These are phyloP conservation scores for Euclidia mi DNA, from an alignment of 2,888 invertebrate genomes.

Conservation along the genomic window DNA sequence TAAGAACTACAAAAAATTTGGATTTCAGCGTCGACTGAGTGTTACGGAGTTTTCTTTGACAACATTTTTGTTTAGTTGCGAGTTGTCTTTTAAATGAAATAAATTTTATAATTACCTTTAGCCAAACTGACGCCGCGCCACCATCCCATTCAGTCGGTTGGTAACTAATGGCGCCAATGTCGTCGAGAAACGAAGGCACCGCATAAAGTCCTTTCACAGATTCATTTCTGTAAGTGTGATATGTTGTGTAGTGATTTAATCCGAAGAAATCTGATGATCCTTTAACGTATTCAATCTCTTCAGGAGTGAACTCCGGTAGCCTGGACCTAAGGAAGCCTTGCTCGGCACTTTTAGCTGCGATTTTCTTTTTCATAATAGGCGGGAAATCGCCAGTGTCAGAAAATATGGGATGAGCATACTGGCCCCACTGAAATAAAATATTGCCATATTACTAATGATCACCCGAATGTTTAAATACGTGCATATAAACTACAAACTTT, in stretches of 20 bases:
- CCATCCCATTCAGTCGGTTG: conserved; percentile 39
- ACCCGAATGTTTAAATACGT: too few species aligned
- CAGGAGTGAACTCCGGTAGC: conserved; percentile 88
- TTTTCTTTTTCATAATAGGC: conserved; percentile 87
- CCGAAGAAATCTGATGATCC: conserved; percentile 92
- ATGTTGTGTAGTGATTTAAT: conserved; percentile 92
- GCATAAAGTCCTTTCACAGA: conserved; percentile 44
- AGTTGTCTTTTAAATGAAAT: too few species aligned
- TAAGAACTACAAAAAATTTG: too few species aligned
- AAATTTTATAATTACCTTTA: conserved; percentile 29
- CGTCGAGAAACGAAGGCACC: conserved; percentile 61
- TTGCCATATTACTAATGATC: too few species aligned
- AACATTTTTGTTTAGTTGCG: too few species aligned
- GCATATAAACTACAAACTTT: too few species aligned
- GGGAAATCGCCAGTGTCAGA: conserved; percentile 91
- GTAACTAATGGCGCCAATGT: conserved; percentile 44
- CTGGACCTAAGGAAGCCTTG: conserved; percentile 90
- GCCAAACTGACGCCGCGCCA: conserved; percentile 27
- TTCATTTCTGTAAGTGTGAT: conserved; percentile 73
- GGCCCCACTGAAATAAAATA: conserved; percentile 79
- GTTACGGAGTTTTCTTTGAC: too few species aligned
- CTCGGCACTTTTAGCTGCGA: conserved; percentile 87
- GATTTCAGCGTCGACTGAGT: too few species aligned
- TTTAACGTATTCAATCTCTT: conserved; percentile 90
- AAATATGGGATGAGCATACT: conserved; percentile 91